A percentile compares a stretch with the other conserved stretches of the same genome.
Evolutionary conservation across 2,888 invertebrate genomes (phyloP).

Genomic region (Holacanthella duospinosa): DNA sequence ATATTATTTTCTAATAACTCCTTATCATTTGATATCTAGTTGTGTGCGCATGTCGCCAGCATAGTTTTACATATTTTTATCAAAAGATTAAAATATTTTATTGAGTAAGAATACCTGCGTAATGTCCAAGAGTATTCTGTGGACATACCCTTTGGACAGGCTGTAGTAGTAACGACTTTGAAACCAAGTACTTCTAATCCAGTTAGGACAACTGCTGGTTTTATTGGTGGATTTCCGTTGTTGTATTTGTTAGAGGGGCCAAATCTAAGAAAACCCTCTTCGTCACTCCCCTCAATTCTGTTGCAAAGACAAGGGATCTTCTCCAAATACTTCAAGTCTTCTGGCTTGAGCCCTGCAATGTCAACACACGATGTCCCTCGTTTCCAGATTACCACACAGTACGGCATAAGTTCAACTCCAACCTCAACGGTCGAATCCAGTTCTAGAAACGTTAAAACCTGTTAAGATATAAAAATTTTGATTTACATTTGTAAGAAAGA

Average conservation of each 20-base stretch:
- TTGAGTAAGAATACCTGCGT: no score
- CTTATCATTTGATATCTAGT: no score
- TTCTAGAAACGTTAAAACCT: background rate
- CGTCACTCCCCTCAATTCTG: conserved; percentile 29
- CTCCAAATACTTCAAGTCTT: conserved; percentile 33
- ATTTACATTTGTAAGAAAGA: background rate
- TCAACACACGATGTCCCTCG: conserved; percentile 31
- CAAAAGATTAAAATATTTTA: no score
- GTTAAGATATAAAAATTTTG: background rate
- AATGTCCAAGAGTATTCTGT: conserved; percentile 90
- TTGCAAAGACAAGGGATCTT: conserved; percentile 34
- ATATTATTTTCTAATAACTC: no score
- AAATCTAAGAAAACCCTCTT: conserved; percentile 35
- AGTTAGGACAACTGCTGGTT: conserved; percentile 58
- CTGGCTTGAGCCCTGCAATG: conserved; percentile 34
- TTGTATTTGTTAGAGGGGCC: conserved; percentile 18
- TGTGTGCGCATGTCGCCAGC: no score
- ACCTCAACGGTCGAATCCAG: no score
- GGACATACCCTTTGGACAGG: conserved; percentile 11
- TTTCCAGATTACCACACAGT: conserved; percentile 36
- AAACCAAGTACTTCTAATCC: conserved; percentile 80
- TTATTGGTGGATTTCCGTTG: conserved; percentile 14
- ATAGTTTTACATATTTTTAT: no score
- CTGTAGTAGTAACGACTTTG: conserved; percentile 73
- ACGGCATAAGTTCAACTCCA: conserved; percentile 34